phyloP scores from a whole-genome alignment of 2,113 vertebrate genomes.

The Ceyx margarethae region DNA sequence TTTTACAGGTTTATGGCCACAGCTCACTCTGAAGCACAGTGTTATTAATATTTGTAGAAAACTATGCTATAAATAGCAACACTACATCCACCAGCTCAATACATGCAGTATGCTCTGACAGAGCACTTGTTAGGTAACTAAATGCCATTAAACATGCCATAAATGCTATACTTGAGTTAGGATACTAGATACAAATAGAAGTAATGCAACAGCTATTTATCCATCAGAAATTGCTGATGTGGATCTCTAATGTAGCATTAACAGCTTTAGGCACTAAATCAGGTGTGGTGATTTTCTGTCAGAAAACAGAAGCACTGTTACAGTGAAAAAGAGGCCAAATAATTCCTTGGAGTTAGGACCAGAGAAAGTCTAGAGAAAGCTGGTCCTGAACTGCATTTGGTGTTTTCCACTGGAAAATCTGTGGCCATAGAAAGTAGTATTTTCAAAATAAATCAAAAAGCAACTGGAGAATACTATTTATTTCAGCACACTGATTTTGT shows the following conservation, averaged over 20 bases:
- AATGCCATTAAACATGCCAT: not conserved
- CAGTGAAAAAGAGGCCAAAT: not conserved
- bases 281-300: not conserved
- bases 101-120: not conserved
- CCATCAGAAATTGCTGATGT: not conserved
- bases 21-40: not conserved
- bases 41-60: constrained; percentile 24
- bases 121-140: not conserved
- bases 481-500: constrained; percentile 5
- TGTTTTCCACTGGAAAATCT: constrained; percentile 24
- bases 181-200: not conserved
- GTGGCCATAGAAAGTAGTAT: constrained; percentile 33
- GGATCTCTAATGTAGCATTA: not conserved
- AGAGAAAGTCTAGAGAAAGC: not conserved
- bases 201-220: not conserved
- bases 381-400: not conserved
- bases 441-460: constrained; percentile 26
- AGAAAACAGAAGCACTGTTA: not conserved
- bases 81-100: constrained; percentile 1
- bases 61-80: constrained; percentile 21
- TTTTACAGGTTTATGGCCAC: constrained; percentile 37
- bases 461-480: not conserved
- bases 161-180: not conserved
- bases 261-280: not conserved
- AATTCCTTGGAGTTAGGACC: not conserved